Evolutionary conservation across 2,797 vertebrate genomes (phyloP).

Genomic region (Acipenser oxyrinchus): DNA sequence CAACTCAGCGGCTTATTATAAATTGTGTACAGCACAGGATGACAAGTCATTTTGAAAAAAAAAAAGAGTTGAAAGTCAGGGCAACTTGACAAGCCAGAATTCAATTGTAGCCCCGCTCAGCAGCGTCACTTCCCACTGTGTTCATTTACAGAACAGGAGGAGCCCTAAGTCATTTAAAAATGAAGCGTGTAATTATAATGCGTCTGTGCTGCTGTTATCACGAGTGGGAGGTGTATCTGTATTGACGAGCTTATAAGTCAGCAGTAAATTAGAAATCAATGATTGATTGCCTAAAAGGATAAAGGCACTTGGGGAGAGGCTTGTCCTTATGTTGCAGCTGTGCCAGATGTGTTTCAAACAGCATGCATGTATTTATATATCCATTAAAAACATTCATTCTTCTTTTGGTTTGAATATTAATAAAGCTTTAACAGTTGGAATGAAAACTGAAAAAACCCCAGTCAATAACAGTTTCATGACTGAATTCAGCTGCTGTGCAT

Average conservation of each 20-base stretch:
- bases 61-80: constrained; percentile 1
- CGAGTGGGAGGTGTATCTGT: background rate
- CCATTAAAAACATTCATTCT: no score
- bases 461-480: no score
- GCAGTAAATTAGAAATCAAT: background rate
- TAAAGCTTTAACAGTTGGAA: no score
- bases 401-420: no score
- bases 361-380: background rate
- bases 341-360: no score
- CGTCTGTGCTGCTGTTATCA: background rate
- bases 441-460: no score
- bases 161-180: constrained; percentile 1
- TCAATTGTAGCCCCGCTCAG: background rate
- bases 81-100: background rate
- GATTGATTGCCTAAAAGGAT: background rate
- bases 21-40: no score
- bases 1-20: no score
- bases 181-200: constrained; percentile 6
- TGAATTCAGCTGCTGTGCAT: no score
- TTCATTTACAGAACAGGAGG: background rate
- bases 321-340: no score
- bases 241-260: background rate
- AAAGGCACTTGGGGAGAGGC: background rate
- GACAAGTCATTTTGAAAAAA: no score
- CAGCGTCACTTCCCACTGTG: background rate